Evolutionary conservation across 2,113 vertebrate species (phyloP).

Genomic region (Romanogobio albipinnatus): DNA sequence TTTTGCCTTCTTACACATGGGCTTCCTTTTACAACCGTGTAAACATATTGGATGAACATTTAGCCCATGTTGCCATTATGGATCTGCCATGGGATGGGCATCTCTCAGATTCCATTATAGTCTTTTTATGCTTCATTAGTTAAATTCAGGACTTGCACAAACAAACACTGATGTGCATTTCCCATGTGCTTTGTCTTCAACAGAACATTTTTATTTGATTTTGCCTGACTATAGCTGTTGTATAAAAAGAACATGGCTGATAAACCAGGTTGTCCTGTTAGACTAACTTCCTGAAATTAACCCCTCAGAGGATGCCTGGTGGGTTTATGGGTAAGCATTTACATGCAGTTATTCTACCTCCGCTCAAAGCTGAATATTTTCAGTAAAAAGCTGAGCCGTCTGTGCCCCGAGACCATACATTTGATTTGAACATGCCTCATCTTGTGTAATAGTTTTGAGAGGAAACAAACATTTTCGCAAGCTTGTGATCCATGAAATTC

Average conservation of each 20-base stretch:
- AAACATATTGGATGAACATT: slow-evolving; percentile 5
- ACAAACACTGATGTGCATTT: slow-evolving; percentile 16
- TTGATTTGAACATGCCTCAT: slow-evolving; percentile 7
- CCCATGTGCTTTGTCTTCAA: background rate
- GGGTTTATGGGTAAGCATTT: background rate
- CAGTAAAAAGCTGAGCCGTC: slow-evolving; percentile 2
- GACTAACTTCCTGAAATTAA: background rate
- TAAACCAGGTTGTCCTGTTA: slow-evolving; percentile 1
- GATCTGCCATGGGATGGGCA: background rate
- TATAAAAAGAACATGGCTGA: slow-evolving; percentile 3
- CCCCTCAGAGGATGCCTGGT: background rate
- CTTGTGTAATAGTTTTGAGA: slow-evolving; percentile 14
- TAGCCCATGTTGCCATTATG: background rate
- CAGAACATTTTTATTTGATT: background rate
- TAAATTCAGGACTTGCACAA: slow-evolving; percentile 15
- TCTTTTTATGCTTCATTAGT: slow-evolving; percentile 18
- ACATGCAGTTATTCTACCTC: background rate
- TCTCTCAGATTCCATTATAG: slow-evolving; percentile 5
- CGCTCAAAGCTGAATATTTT: background rate
- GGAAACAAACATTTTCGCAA: slow-evolving; percentile 49
- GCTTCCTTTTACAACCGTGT: background rate
- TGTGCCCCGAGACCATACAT: slow-evolving; percentile 2
- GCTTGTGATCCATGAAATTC: slow-evolving; percentile 35
- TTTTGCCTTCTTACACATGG: background rate
- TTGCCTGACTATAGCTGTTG: background rate